Evolutionary conservation across 2,888 invertebrate genomes (phyloP).

Genomic region (Tachina lurida): DNA sequence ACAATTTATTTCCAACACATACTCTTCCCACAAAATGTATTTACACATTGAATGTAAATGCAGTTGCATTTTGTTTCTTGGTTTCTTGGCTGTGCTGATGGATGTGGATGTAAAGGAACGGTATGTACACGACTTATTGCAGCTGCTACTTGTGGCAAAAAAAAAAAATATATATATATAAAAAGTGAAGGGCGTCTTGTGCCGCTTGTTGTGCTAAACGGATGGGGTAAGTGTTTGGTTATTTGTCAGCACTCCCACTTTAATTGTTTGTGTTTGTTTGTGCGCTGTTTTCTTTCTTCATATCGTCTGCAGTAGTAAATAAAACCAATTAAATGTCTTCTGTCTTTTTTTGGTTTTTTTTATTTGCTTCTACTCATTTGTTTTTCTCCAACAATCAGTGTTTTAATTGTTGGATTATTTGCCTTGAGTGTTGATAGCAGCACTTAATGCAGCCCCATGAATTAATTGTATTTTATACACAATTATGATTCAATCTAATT

Average conservation of each 20-base stretch:
- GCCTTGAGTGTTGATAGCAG: constrained; percentile 68
- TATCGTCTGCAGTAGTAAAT: constrained; percentile 40
- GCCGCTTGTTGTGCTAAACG: constrained; percentile 42
- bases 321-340: constrained; percentile 61
- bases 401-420: constrained; percentile 67
- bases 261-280: constrained; percentile 57
- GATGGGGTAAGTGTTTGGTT: constrained; percentile 62
- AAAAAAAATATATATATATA: not conserved
- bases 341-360: constrained; percentile 32
- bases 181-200: constrained; percentile 64
- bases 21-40: constrained; percentile 3
- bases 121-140: constrained; percentile 24
- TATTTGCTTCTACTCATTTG: not conserved
- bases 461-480: constrained; percentile 68
- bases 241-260: constrained; percentile 72
- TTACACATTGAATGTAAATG: constrained; percentile 33
- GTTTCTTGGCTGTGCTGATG: constrained; percentile 49
- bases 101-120: constrained; percentile 51
- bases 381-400: constrained; percentile 52
- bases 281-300: not conserved
- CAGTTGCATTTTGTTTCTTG: constrained; percentile 54
- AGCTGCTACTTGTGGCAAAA: constrained; percentile 56
- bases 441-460: constrained; percentile 70
- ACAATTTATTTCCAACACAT: constrained; percentile 46
- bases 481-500: constrained; percentile 66